Conservation (phyloP, 2,797 vertebrate species). For the Mus spretus region DNA sequence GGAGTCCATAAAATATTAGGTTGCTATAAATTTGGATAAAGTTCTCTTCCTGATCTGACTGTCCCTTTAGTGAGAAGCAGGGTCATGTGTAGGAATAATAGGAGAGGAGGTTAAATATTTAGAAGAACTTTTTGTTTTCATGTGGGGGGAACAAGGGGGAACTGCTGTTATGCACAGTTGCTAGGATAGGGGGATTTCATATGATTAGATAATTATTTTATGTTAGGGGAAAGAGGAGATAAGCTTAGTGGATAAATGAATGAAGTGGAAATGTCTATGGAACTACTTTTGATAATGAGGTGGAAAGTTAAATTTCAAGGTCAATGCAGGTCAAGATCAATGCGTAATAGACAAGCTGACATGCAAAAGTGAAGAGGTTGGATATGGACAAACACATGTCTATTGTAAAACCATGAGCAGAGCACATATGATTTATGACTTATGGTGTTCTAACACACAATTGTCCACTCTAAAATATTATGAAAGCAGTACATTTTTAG, state of each 20-base stretch:
- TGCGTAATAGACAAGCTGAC: not conserved
- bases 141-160: not conserved
- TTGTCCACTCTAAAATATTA: not conserved
- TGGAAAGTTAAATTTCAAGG: not conserved
- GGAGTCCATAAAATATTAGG: not conserved
- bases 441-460: no score
- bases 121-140: not conserved
- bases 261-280: not conserved
- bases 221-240: not conserved
- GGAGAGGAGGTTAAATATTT: not conserved
- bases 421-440: not conserved
- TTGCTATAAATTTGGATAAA: not conserved
- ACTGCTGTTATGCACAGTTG: not conserved
- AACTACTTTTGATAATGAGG: not conserved
- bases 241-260: accelerated
- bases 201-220: not conserved
- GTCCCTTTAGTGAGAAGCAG: not conserved
- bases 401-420: not conserved
- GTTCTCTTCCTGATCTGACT: not conserved
- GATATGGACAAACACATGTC: not conserved
- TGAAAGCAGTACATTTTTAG: not conserved
- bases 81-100: not conserved
- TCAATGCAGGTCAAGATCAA: not conserved
- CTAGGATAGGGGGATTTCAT: not conserved
- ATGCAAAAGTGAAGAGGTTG: not conserved